Evolutionary conservation across 2,888 invertebrate genomes (phyloP), one percentile per base, ranked within the genome.

Genomic region (Nysson spinosus): DNA sequence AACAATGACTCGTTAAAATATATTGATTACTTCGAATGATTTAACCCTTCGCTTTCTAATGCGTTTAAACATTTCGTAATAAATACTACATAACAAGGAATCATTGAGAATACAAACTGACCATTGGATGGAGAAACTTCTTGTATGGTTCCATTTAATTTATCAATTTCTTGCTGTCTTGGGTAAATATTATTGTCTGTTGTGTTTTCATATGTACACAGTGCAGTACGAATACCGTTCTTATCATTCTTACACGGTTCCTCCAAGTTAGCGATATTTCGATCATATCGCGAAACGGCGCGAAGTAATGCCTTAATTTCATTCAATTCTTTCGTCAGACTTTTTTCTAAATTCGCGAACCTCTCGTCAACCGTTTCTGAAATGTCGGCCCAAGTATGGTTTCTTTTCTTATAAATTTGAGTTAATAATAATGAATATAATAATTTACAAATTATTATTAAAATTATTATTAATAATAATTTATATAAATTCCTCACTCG

Each of bases 291-390:
- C 16, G 68, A 22, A 7, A 66, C 4, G 0, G 5, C 14, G 22
- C 49, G 9, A 12, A 77, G 34, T 5, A 69, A 32, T 14, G 22
- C 14, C 19, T 80, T 79, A 6, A 84, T 62, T 22, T 80, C 72
- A 1, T 72, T 66, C 3, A 84, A 50, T 46, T 73, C 61, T 1
- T 54, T 55, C 12, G 57, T 68, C n/a, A 84, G 54, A 1, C 51
- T 62, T 6, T 49, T 69, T 47, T 83, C 81, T 20, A 84, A 52
- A 24, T 51, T 69, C 24, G 69, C 42, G 7, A 84, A 65, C 6
- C 75, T 80, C 12, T 75, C 79, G 7, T 73, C 74, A 39, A 84
- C 69, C 5, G 43, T 55, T 44, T 78, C 84, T 84, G 50, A 12
- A 77, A 75, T 7, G 16, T n/a, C n/a, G 35, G n/a, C 3, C 1